Percentiles rank a stretch among this genome's conserved stretches.
phyloP scores from a whole-genome alignment of 2,888 invertebrate species.

The Electrophaes corylata region DNA sequence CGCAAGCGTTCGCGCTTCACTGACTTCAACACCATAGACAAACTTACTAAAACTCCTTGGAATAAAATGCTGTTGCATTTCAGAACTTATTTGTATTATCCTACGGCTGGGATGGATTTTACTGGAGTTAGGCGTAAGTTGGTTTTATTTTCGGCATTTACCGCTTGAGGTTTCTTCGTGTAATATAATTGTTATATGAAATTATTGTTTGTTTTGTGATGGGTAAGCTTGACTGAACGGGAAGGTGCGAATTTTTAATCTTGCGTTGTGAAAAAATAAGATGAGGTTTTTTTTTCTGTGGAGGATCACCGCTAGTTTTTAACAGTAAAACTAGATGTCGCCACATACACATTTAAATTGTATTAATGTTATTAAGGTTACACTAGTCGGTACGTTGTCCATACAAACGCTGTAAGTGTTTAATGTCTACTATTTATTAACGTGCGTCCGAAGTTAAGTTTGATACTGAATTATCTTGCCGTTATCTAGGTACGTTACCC shows the following conservation, averaged over 20 bases:
- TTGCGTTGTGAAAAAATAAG: slow-evolving; percentile 32
- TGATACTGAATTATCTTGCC: too few relatives aligned
- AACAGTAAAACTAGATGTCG: too few relatives aligned
- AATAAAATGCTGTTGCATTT: slow-evolving; percentile 25
- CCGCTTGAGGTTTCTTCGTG: slow-evolving; percentile 77
- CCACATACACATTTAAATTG: too few relatives aligned
- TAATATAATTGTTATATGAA: slow-evolving; percentile 78
- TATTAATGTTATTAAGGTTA: too few relatives aligned
- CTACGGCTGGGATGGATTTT: slow-evolving; percentile 6
- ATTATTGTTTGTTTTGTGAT: slow-evolving; percentile 71
- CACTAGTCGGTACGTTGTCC: too few relatives aligned
- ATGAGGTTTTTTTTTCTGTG: slow-evolving; percentile 34
- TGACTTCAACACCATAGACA: slow-evolving; percentile 51
- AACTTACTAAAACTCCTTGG: slow-evolving; percentile 1
- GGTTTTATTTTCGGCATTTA: slow-evolving; percentile 59
- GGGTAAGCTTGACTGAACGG: slow-evolving; percentile 57
- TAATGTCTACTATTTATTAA: too few relatives aligned
- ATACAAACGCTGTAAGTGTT: too few relatives aligned
- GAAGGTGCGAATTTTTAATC: slow-evolving; percentile 55
- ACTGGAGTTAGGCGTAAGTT: slow-evolving; percentile 17
- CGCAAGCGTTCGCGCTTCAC: slow-evolving; percentile 79
- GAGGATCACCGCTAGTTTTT: slow-evolving; percentile 11
- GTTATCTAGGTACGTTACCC: too few relatives aligned
- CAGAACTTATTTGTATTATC: slow-evolving; percentile 36
- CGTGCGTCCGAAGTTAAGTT: too few relatives aligned